Evolutionary conservation across 2,797 vertebrate species (phyloP).

Genomic region (Botia almorhae): DNA sequence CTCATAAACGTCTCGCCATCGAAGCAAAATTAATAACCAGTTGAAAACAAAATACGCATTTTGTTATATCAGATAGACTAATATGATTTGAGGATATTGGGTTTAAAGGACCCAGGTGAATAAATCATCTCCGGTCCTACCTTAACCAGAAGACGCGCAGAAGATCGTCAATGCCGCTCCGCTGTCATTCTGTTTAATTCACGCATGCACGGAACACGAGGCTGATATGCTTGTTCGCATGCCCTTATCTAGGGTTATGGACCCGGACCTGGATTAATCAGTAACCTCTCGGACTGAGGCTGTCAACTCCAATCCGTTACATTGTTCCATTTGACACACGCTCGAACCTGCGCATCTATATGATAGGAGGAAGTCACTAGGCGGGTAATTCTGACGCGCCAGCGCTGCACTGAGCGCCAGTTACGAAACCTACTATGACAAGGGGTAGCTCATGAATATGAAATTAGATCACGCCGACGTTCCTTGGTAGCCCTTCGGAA

Average conservation of each 20-base stretch:
- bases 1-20: background rate
- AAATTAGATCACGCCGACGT: background rate
- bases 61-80: background rate
- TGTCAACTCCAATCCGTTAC: conserved; percentile 65
- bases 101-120: background rate
- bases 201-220: conserved; percentile 61
- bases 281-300: conserved; percentile 66
- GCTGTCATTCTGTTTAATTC: conserved; percentile 55
- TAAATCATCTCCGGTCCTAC: conserved; percentile 55
- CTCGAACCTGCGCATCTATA: conserved; percentile 68
- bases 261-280: conserved; percentile 65
- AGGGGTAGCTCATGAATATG: conserved; percentile 32
- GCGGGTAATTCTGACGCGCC: conserved; percentile 64
- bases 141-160: conserved; percentile 56
- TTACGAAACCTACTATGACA: conserved; percentile 50
- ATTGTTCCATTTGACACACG: conserved; percentile 68
- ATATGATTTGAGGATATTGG: background rate
- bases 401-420: conserved; percentile 1
- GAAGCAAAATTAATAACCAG: background rate
- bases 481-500: conserved; percentile 5
- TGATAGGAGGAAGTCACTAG: conserved; percentile 74
- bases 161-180: conserved; percentile 41
- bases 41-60: background rate
- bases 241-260: conserved; percentile 71
- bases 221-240: conserved; percentile 69